Conservation (phyloP, 2,113 vertebrate genomes). For the Crotophaga sulcirostris region DNA sequence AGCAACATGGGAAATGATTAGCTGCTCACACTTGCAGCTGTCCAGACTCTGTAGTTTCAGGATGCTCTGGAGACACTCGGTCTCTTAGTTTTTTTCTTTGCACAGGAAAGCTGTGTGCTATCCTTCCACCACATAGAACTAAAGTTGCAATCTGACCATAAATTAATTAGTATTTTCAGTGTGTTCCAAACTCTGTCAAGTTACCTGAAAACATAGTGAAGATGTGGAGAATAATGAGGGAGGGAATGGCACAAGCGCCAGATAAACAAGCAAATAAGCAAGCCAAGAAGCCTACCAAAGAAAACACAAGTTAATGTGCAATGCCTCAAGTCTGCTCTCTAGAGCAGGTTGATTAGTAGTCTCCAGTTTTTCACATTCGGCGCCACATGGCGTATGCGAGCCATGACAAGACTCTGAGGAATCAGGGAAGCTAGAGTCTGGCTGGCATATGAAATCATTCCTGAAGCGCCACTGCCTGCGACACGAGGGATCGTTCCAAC, state of each 20-base stretch:
- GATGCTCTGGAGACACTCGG: neutral
- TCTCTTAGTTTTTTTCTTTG: neutral
- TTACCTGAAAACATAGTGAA: neutral
- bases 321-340: neutral
- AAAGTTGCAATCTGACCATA: neutral
- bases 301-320: neutral
- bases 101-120: neutral
- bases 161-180: neutral
- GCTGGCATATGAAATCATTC: slow-evolving; percentile 72
- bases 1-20: neutral
- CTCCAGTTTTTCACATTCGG: slow-evolving; percentile 2
- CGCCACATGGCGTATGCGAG: slow-evolving; percentile 6
- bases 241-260: neutral
- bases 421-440: slow-evolving; percentile 50
- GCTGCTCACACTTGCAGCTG: neutral
- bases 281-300: neutral
- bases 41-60: neutral
- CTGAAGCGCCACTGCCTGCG: slow-evolving; percentile 73
- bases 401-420: slow-evolving; percentile 65
- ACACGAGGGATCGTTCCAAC: slow-evolving; percentile 58
- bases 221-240: accelerated
- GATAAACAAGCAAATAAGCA: neutral
- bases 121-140: neutral
- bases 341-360: neutral
- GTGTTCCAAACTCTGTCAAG: neutral